Percentiles rank a stretch among this genome's conserved stretches.
Evolutionary conservation across 2,888 invertebrate species (phyloP).

Genomic region (Sinelater perroti): DNA sequence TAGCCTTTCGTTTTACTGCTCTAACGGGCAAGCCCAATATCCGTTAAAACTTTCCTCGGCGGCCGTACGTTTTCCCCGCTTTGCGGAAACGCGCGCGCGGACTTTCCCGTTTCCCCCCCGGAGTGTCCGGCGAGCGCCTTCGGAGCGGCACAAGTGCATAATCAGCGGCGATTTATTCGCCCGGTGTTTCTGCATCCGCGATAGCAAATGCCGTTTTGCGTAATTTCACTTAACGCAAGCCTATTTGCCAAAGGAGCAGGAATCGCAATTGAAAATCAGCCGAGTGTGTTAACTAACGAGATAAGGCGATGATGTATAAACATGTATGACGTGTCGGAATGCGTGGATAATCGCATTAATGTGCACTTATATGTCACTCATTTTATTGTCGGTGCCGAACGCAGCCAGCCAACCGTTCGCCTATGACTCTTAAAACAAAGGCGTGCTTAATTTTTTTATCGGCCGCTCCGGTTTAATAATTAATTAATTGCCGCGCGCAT

Average conservation of each 20-base stretch:
- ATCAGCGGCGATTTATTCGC: too few species aligned
- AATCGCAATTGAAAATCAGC: constrained; percentile 25
- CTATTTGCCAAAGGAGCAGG: constrained; percentile 2
- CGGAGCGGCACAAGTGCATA: too few species aligned
- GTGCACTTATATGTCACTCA: constrained; percentile 33
- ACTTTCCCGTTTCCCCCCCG: too few species aligned
- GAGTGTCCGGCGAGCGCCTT: too few species aligned
- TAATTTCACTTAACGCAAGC: constrained; percentile 4
- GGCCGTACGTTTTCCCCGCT: too few species aligned
- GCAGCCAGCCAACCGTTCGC: constrained; percentile 26
- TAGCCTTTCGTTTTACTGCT: too few species aligned
- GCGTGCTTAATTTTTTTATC: constrained; percentile 25
- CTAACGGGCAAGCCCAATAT: too few species aligned
- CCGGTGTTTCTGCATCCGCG: neutral
- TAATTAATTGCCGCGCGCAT: constrained; percentile 19
- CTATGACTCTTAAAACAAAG: constrained; percentile 28
- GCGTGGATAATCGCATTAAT: constrained; percentile 30
- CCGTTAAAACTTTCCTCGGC: too few species aligned
- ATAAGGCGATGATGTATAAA: constrained; percentile 27
- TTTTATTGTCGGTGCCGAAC: constrained; percentile 18
- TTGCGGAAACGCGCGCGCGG: too few species aligned
- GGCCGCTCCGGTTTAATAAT: constrained; percentile 19
- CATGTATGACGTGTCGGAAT: constrained; percentile 30
- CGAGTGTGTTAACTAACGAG: constrained; percentile 29
- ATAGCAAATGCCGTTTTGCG: neutral